Percentiles rank a stretch among this genome's conserved stretches.
Conservation (phyloP, 1,140 invertebrate genomes). For the Ceratoteleas bidentatus region DNA sequence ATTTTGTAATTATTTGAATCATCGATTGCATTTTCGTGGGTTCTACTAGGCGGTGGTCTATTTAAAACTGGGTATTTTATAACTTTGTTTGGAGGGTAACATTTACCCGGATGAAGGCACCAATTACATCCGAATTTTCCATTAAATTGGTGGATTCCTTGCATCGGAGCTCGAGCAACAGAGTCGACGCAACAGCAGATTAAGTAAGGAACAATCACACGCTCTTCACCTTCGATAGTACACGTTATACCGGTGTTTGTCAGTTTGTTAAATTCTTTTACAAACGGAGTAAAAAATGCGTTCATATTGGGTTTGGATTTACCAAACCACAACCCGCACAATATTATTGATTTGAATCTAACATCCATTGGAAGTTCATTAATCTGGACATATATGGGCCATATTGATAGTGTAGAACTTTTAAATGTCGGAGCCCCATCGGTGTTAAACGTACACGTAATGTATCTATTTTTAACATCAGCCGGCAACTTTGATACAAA, state of each 20-base stretch:
- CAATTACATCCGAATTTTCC: constrained; percentile 4
- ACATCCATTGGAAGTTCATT: not conserved
- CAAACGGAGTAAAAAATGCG: constrained; percentile 3
- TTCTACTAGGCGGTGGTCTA: not conserved
- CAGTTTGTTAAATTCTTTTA: not conserved
- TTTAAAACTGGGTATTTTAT: not conserved
- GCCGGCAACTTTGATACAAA: not conserved
- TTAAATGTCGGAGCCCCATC: not conserved
- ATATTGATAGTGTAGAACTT: not conserved
- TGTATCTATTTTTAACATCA: not conserved
- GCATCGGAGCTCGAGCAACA: not conserved
- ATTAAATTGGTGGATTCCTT: constrained; percentile 4
- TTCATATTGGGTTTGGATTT: constrained; percentile 1
- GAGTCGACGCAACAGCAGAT: not conserved
- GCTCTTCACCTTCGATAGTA: not conserved
- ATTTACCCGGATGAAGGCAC: constrained; percentile 4
- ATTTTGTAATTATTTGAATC: not conserved
- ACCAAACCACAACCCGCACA: constrained; percentile 9
- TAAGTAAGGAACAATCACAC: not conserved
- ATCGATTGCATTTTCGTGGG: not conserved
- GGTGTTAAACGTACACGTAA: not conserved
- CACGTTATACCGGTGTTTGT: not conserved
- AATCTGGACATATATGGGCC: not conserved
- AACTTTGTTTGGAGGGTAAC: not conserved
- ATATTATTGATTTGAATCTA: not conserved